Evolutionary conservation across 2,888 invertebrate genomes (phyloP), one percentile per base, ranked within the genome.

Genomic region (Erpobdella octoculata): DNA sequence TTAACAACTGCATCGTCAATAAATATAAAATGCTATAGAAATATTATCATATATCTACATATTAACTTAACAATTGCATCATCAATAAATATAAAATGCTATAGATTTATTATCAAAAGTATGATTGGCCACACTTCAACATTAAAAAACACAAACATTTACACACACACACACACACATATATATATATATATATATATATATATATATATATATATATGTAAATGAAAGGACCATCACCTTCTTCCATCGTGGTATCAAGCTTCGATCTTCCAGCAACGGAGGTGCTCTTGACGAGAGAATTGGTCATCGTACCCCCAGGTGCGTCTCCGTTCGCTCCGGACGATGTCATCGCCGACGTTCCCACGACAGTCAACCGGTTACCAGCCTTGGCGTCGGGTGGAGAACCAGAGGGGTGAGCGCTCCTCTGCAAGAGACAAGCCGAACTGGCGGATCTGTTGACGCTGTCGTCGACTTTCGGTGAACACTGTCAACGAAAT

Each of bases 271-370:
- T 37, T 25, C 28, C 53, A 4, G 67, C 37, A 18, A 67, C 67
- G 2, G 67, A 67, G 12, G 41, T 33, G 31, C 67, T 67, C 31
- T 67, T 67, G 28, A 67, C 67, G 41, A 67, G 37, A n/a, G 38
- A 38, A 41, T 31, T 67, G 25, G 37, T 67, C 41, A 46, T 12
- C 25, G 21, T 18, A 31, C n/a, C n/a, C 12, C 33, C 35, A n/a
- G n/a, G 15, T 28, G 37, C 41, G 4, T 21, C 46, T 9, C n/a
- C 28, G 38, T 33, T 37, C n/a, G 41, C 41, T 5, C 8, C 35
- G 33, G 35, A 35, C 5, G 35, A 35, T n/a, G 59, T n/a, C 21
- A 21, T 58, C 21, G 21, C 59, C 25, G 33, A 37, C 2, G 67
- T 33, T 15, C n/a, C 41, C 28, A 5, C 46, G 18, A 41, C 25